Conservation (phyloP, 2,888 invertebrate species). For the Apoda limacodes region DNA sequence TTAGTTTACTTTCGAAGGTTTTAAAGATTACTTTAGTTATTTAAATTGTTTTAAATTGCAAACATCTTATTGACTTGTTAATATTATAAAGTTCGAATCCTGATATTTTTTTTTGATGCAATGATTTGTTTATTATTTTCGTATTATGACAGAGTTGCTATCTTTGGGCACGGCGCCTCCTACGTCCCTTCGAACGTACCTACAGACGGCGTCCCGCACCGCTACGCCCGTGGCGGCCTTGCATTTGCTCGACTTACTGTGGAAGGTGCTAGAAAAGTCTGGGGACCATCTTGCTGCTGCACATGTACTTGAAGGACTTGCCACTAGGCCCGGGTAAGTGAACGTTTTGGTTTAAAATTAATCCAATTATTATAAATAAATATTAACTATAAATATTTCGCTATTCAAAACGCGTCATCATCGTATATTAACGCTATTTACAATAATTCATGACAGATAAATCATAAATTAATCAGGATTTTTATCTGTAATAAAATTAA, state of each 20-base stretch:
- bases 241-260: constrained; percentile 82
- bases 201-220: constrained; percentile 70
- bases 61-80: not conserved
- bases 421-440: too few relatives aligned
- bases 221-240: constrained; percentile 72
- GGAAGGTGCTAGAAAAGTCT: constrained; percentile 96
- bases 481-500: too few relatives aligned
- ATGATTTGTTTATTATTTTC: not conserved
- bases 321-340: constrained; percentile 77
- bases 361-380: too few relatives aligned
- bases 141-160: constrained; percentile 64
- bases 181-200: constrained; percentile 81
- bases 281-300: constrained; percentile 94
- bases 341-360: too few relatives aligned
- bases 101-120: not conserved
- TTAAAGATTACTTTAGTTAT: too few relatives aligned
- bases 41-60: too few relatives aligned
- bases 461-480: too few relatives aligned
- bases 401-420: too few relatives aligned
- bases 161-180: constrained; percentile 74
- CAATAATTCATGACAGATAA: too few relatives aligned
- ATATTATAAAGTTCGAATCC: not conserved
- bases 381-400: too few relatives aligned
- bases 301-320: constrained; percentile 87
- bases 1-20: too few relatives aligned